Evolutionary conservation across 2,113 vertebrate species (phyloP), one percentile per base, ranked within the genome.

Genomic region (Psammodynastes pulverulentus): DNA sequence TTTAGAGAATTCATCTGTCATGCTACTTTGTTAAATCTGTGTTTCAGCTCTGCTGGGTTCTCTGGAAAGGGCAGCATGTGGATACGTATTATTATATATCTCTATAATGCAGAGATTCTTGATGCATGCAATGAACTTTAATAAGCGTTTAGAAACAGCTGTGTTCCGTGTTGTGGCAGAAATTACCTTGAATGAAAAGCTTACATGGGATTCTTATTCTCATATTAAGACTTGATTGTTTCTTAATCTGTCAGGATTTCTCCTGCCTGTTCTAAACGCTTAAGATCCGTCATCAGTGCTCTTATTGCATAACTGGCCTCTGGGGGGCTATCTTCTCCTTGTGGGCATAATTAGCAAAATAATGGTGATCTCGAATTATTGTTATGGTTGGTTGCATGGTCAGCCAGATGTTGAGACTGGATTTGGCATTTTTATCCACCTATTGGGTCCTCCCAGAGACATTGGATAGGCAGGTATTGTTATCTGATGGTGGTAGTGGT

Each of bases 181-280:
- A 26, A 48, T 62, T 15, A 94, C 72, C 88, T 90, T 53, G 0
- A 86, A 79, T 39, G 3, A 39, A 72, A 79, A 79, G 67, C 34
- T 39, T 8, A 39, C n/a, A 39, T 1, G 3, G 34, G 67, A 79
- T 39, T 79, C 13, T 89, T 89, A 48, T n/a, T 90, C 10, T 88
- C 45, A n/a, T 5, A 58, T 46, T n/a, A 12, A 19, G n/a, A 84
- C 29, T 19, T 49, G 72, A 5, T 89, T 39, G 4, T 72, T 24
- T 34, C 49, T 84, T 24, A 43, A 6, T 19, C 89, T 93, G 93
- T 94, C 94, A 94, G 94, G 92, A 87, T 90, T 92, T 92, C 2
- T 9, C 94, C 89, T 89, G 89, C 52, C 90, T 0, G n/a, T 4
- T 93, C 93, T 58, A 85, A 94, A 56, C 90, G 88, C 34, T 4